Percentiles rank a stretch among this genome's conserved stretches.
Conservation (phyloP, 2,113 vertebrate genomes). For the Alethe castanea region DNA sequence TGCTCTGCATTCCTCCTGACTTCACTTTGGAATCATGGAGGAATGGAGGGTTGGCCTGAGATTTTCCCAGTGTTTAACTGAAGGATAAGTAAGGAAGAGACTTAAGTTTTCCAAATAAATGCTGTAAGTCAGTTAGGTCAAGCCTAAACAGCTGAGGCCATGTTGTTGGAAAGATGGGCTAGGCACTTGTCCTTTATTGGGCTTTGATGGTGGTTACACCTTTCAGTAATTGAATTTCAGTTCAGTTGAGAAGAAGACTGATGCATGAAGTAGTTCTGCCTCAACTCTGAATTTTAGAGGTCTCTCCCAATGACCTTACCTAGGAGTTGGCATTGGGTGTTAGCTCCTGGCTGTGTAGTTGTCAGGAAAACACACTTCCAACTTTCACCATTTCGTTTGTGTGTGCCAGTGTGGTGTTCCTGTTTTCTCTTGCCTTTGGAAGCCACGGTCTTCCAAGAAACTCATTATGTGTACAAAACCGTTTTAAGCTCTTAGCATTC, state of each 20-base stretch:
- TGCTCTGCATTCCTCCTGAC: background rate
- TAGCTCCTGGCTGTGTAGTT: background rate
- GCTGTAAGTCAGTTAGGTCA: background rate
- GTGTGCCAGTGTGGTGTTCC: accelerated
- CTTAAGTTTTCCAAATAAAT: background rate
- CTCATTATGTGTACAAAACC: background rate
- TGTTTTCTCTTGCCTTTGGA: background rate
- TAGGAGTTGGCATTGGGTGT: background rate
- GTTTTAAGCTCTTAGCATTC: background rate
- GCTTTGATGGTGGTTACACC: background rate
- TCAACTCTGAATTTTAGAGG: background rate
- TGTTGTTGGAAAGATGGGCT: background rate
- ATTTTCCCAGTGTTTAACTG: background rate
- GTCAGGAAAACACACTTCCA: background rate
- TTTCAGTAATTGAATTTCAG: background rate
- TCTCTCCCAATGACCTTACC: background rate
- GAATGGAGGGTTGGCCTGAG: background rate
- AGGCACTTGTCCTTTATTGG: background rate
- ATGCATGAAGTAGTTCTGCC: background rate
- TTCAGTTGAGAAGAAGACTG: background rate
- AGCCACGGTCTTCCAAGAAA: background rate
- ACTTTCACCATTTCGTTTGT: accelerated
- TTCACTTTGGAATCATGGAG: accelerated
- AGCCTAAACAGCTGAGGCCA: background rate
- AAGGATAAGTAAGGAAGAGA: background rate